These are phyloP conservation scores for Hydrolagus colliei DNA, from an alignment of 2,797 vertebrate genomes.

Conservation along the genomic window DNA sequence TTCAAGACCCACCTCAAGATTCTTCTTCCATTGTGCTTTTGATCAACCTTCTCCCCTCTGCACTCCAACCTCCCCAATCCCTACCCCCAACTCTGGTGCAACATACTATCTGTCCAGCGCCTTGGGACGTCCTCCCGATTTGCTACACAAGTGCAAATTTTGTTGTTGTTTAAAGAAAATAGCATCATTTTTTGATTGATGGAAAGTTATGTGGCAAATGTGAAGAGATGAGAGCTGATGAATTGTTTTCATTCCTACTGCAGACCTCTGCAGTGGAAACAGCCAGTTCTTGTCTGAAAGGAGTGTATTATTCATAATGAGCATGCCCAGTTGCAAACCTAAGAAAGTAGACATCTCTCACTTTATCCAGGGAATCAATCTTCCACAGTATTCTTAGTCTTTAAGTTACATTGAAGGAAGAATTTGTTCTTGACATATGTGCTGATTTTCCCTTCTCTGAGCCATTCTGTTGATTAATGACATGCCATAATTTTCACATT, in stretches of 20 bases:
- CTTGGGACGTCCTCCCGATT: too few species aligned
- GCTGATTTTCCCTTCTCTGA: not conserved
- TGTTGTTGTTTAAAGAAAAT: not conserved
- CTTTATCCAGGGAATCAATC: constrained; percentile 19
- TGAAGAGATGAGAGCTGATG: constrained; percentile 15
- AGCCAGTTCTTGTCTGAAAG: constrained; percentile 13
- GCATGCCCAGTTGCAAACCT: not conserved
- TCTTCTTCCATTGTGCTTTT: too few species aligned
- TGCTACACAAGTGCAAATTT: too few species aligned
- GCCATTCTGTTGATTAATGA: not conserved
- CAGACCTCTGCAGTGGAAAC: not conserved
- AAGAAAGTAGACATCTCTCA: constrained; percentile 18
- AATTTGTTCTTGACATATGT: not conserved
- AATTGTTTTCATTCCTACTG: constrained; percentile 20
- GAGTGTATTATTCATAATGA: constrained; percentile 27
- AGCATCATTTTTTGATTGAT: not conserved
- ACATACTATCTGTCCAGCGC: too few species aligned
- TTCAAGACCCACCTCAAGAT: too few species aligned
- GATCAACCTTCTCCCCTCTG: too few species aligned
- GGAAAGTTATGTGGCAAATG: constrained; percentile 12
- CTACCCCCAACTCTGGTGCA: too few species aligned
- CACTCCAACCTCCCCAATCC: too few species aligned
- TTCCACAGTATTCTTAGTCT: not conserved
- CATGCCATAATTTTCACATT: too few species aligned
- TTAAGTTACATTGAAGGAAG: not conserved